Base-by-base conservation (phyloP, 2,888 invertebrate species). In the Drosophila pegasa region DNA sequence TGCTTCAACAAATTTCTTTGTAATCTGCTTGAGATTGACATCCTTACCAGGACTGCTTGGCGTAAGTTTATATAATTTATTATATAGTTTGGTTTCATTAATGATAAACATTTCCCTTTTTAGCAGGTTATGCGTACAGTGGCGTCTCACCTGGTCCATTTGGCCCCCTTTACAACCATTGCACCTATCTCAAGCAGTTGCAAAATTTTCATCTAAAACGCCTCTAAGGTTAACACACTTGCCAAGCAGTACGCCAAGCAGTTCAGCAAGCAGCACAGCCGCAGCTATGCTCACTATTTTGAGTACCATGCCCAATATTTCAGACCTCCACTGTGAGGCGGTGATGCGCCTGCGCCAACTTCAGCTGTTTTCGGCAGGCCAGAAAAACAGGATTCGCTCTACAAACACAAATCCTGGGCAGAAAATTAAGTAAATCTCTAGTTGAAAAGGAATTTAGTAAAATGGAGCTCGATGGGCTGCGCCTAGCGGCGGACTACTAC, bases 361-460 rank as follows among this genome's bases (percentile, higher is more conserved):
- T 51, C 80, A 80, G 72, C 84, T 80, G 83, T 47, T 62, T 20
- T 8, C 35, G 58, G 41, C 4, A 38, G 20, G 9, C 6, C 52
- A 33, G 20, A 27, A 5, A 16, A 48, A 40, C 29, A 63, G 62
- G 62, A 61, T 41, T 14, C 33, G 14, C 29, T 3, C 0, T 3
- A 16, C 37, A n/a, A 31, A 62, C n/a, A 16, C 16, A 12, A 14
- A 35, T 54, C 38, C 52, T 63, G 10, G 16, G 14, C 2, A 16
- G 35, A 25, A 40, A 18, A 55, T 31, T 45, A 18, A 29, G 12
- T 9, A 18, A 14, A 18, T 29, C 16, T 18, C 12, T 6, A 9
- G 6, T 40, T 9, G 33, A 31, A 2, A 3, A 40, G 9, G 4
- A 43, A 18, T 8, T 8, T 7, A 37, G 3, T 43, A 27, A 50